A percentile compares a stretch with the other conserved stretches of the same genome.
Conservation (phyloP, 1,140 invertebrate genomes). For the Mycetomoellerius zeteki region DNA sequence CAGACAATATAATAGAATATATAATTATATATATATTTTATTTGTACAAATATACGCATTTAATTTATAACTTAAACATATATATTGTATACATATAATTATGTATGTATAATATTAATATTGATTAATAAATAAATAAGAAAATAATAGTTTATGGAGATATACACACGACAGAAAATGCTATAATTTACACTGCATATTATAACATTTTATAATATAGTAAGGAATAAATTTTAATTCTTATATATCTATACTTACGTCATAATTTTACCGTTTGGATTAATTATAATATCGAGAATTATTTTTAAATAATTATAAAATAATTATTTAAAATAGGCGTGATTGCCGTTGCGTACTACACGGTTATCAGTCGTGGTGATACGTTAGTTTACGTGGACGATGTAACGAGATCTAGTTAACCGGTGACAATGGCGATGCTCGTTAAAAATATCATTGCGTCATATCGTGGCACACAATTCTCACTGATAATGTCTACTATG, state of each 20-base stretch:
- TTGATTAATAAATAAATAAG: no score
- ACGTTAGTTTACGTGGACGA: slow-evolving; percentile 23
- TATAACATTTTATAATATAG: no score
- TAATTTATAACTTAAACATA: no score
- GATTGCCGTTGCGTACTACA: background rate
- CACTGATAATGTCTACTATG: background rate
- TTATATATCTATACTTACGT: background rate
- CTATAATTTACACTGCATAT: no score
- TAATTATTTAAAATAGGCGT: background rate
- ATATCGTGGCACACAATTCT: background rate
- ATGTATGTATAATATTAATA: no score
- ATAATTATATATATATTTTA: no score
- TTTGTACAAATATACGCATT: no score
- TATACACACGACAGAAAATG: no score
- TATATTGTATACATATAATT: background rate
- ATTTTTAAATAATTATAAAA: background rate
- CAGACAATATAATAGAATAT: background rate
- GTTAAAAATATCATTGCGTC: slow-evolving; percentile 53
- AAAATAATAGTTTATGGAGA: no score
- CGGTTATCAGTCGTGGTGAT: background rate
- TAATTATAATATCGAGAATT: background rate
- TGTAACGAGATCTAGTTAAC: slow-evolving; percentile 45
- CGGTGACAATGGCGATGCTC: slow-evolving; percentile 13
- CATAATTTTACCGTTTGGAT: background rate
- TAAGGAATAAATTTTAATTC: no score